phyloP scores from a whole-genome alignment of 2,113 vertebrate species.

The Ochotona curzoniae region DNA sequence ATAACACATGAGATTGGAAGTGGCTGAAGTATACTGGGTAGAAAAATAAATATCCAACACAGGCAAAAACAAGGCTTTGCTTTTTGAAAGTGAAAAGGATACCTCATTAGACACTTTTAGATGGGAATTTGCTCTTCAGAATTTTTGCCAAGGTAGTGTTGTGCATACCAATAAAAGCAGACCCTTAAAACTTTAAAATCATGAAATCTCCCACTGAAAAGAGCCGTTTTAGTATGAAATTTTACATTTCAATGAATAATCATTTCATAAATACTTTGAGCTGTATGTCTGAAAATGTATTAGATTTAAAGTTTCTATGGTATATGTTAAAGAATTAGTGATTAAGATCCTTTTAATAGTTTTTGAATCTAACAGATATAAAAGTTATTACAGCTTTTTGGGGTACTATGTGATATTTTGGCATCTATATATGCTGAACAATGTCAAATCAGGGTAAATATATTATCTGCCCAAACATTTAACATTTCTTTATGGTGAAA shows the following conservation, averaged over 20 bases:
- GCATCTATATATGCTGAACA: too few species aligned
- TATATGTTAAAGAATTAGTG: slow-evolving; percentile 26
- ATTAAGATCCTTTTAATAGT: not conserved
- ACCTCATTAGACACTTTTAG: slow-evolving; percentile 3
- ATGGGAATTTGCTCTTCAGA: slow-evolving; percentile 30
- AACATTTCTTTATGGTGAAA: too few species aligned
- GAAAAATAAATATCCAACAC: not conserved
- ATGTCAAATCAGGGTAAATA: too few species aligned
- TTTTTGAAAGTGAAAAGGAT: not conserved
- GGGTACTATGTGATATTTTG: too few species aligned
- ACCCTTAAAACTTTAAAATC: slow-evolving; percentile 30
- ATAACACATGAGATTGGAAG: slow-evolving; percentile 38
- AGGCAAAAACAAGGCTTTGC: not conserved
- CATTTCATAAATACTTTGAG: slow-evolving; percentile 36
- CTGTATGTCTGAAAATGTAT: slow-evolving; percentile 16
- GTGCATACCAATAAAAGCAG: not conserved
- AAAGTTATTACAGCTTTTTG: too few species aligned
- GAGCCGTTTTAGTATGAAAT: slow-evolving; percentile 28
- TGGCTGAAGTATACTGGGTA: not conserved
- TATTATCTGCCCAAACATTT: too few species aligned
- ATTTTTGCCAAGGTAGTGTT: not conserved
- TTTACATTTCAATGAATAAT: slow-evolving; percentile 19
- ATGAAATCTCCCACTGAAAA: slow-evolving; percentile 44
- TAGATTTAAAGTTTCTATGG: slow-evolving; percentile 39
- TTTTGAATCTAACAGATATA: too few species aligned